A percentile compares a stretch with the other conserved stretches of the same genome.
Conservation (phyloP, 2,113 vertebrate genomes). For the Cricetomys ansorgei region DNA sequence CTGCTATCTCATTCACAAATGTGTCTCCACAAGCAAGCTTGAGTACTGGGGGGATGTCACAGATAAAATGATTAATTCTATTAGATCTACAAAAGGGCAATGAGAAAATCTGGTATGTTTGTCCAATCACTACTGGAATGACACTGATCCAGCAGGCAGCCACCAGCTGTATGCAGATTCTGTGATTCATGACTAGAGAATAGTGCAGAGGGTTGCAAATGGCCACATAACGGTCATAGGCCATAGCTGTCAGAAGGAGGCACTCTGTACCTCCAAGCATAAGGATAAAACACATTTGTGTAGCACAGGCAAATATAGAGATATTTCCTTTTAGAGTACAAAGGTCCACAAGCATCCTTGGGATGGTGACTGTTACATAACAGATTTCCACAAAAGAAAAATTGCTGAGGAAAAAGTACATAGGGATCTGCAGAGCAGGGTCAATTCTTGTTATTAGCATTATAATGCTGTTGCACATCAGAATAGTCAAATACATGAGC, state of each 20-base stretch:
- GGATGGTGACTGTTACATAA: conserved; percentile 69
- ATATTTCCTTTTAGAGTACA: conserved; percentile 49
- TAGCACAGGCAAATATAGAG: conserved; percentile 52
- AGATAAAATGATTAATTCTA: conserved; percentile 68
- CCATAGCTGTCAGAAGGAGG: conserved; percentile 62
- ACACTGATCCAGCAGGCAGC: conserved; percentile 34
- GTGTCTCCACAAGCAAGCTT: conserved; percentile 59
- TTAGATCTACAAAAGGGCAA: conserved; percentile 58
- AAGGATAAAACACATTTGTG: conserved; percentile 65
- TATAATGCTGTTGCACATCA: conserved; percentile 61
- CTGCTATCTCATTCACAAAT: conserved; percentile 26
- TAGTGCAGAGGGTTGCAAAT: conserved; percentile 70
- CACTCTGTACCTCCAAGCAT: conserved; percentile 59
- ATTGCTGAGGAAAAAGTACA: conserved; percentile 73
- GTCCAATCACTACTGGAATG: background rate
- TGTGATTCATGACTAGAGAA: conserved; percentile 41
- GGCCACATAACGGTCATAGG: conserved; percentile 63
- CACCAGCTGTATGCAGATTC: conserved; percentile 38
- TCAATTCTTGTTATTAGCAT: conserved; percentile 47
- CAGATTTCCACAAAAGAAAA: conserved; percentile 77
- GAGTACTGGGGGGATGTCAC: conserved; percentile 43
- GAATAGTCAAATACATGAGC: conserved; percentile 54
- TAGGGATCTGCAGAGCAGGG: conserved; percentile 43
- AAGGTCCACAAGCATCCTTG: conserved; percentile 60
- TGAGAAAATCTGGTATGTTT: conserved; percentile 66